Evolutionary conservation across 1,140 invertebrate species (phyloP).

Genomic region (Adoxophyes honmai): DNA sequence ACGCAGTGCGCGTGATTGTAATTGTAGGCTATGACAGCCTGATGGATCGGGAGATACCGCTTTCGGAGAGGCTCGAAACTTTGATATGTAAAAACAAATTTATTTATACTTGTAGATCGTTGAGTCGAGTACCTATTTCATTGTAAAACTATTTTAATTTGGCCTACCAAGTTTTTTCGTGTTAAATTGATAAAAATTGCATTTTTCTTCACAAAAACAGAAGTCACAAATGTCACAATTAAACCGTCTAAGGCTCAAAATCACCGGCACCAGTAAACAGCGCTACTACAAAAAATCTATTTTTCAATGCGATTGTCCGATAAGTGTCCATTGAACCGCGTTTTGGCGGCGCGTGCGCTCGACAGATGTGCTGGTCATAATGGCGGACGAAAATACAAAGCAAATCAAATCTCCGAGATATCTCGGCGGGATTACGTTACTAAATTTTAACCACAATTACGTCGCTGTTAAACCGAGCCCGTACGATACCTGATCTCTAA

Average conservation of each 20-base stretch:
- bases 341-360: conserved; percentile 57
- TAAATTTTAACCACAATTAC: conserved; percentile 65
- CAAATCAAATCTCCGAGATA: conserved; percentile 62
- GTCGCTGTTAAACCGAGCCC: conserved; percentile 40
- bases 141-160: too few relatives aligned
- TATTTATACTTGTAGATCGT: too few relatives aligned
- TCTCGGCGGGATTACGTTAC: conserved; percentile 63
- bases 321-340: conserved; percentile 43
- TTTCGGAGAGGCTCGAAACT: background rate
- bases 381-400: conserved; percentile 54
- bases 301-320: conserved; percentile 30
- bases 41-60: conserved; percentile 1
- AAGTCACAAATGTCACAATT: conserved; percentile 8
- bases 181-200: too few relatives aligned
- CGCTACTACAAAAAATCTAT: conserved; percentile 25
- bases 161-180: too few relatives aligned
- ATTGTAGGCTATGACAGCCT: conserved; percentile 10
- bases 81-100: too few relatives aligned
- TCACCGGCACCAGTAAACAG: conserved; percentile 17
- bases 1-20: conserved; percentile 4
- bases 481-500: conserved; percentile 31
- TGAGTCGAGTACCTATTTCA: too few relatives aligned
- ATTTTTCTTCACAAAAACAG: background rate
- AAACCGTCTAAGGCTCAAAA: background rate
- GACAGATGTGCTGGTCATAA: conserved; percentile 63